These are phyloP conservation scores for Parazoanthus swiftii DNA, from an alignment of 92 coral and sea anemone species.

Conservation along the genomic window DNA sequence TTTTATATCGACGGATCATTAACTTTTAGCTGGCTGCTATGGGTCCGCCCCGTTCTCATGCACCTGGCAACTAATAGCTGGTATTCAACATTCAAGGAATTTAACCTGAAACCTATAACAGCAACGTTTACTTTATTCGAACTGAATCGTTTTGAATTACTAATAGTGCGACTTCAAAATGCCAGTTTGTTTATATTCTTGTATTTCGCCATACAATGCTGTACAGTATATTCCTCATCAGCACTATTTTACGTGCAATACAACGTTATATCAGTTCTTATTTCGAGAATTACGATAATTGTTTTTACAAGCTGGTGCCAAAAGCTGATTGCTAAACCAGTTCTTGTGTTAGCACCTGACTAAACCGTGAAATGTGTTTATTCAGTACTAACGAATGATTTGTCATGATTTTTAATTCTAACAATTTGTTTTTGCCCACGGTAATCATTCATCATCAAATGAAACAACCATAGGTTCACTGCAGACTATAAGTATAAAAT, in stretches of 20 bases:
- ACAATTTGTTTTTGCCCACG: neutral
- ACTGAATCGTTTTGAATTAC: neutral
- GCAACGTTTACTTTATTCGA: neutral
- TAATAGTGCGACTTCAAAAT: neutral
- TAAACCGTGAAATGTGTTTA: neutral
- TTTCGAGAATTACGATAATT: neutral
- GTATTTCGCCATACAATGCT: neutral
- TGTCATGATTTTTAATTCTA: neutral
- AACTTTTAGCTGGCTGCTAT: neutral
- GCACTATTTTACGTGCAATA: neutral
- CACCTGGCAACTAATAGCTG: neutral
- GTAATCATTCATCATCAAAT: neutral
- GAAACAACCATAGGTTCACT: no score
- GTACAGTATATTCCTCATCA: neutral
- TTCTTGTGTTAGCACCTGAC: neutral
- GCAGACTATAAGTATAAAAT: no score
- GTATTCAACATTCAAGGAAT: neutral
- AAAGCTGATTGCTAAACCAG: neutral
- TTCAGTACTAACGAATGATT: neutral
- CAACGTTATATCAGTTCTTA: neutral
- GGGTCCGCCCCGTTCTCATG: neutral
- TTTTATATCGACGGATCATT: neutral
- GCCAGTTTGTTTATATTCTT: neutral
- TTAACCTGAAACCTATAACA: neutral
- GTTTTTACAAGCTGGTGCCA: neutral